These are phyloP conservation scores for Rafetus swinhoei DNA, from an alignment of 2,113 vertebrate genomes.

Conservation along the genomic window DNA sequence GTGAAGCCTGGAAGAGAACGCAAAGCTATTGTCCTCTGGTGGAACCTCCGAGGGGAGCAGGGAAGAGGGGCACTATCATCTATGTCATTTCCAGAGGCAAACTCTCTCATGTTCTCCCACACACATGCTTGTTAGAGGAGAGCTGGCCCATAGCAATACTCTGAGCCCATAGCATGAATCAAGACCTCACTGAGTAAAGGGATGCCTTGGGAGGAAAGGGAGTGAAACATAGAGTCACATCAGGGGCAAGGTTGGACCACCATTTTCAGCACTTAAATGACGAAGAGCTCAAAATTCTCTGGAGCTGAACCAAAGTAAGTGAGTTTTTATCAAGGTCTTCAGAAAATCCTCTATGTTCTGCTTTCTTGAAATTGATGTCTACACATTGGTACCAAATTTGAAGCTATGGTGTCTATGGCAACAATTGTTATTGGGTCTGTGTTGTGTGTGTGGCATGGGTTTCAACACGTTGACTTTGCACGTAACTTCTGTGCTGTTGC, in stretches of 20 bases:
- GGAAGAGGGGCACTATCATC: not conserved
- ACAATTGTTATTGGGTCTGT: not conserved
- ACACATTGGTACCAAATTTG: not conserved
- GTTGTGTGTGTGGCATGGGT: not conserved
- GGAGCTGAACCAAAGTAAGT: not conserved
- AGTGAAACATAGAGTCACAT: fast-evolving
- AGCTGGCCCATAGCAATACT: not conserved
- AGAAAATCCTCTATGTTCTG: not conserved
- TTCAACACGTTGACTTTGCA: not conserved
- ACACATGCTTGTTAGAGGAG: not conserved
- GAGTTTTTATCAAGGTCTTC: not conserved
- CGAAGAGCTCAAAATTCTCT: not conserved
- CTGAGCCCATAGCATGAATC: not conserved
- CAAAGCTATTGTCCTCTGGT: not conserved
- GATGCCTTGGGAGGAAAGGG: not conserved
- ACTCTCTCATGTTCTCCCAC: fast-evolving
- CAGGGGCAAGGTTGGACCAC: not conserved
- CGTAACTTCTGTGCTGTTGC: too few relatives aligned
- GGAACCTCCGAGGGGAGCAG: not conserved
- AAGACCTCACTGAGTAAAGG: not conserved
- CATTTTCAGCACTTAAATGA: not conserved
- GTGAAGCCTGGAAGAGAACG: not conserved
- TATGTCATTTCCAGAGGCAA: not conserved
- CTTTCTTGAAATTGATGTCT: not conserved
- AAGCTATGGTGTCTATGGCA: not conserved